These are phyloP conservation scores for Botrylloides violaceus DNA, from an alignment of 23 tunicate genomes.

Conservation along the genomic window DNA sequence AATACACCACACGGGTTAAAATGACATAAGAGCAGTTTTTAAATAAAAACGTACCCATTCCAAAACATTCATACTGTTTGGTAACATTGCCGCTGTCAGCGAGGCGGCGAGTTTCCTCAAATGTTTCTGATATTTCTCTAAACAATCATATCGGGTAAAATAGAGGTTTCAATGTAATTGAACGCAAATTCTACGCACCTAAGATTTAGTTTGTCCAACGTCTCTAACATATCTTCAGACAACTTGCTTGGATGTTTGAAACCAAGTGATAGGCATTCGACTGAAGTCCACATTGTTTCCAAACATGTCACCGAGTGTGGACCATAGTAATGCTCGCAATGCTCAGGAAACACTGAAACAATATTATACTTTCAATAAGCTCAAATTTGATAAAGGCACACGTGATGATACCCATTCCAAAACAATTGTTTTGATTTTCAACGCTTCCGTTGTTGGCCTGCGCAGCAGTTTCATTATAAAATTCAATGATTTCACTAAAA, in stretches of 20 bases:
- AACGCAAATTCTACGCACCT: neutral
- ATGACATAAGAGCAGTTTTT: too few relatives aligned
- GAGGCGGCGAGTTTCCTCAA: neutral
- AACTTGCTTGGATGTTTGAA: conserved; percentile 7
- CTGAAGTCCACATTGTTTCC: conserved; percentile 20
- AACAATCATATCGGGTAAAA: neutral
- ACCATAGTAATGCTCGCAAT: conserved; percentile 26
- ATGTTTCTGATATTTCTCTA: too few relatives aligned
- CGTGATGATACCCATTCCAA: too few relatives aligned
- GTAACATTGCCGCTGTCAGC: conserved; percentile 10
- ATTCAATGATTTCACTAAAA: too few relatives aligned
- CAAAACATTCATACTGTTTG: neutral
- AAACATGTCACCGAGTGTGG: conserved; percentile 19
- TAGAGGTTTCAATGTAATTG: neutral
- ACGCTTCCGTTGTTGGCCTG: too few relatives aligned
- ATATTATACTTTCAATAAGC: too few relatives aligned
- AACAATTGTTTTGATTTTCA: too few relatives aligned
- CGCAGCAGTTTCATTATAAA: too few relatives aligned
- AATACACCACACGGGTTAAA: too few relatives aligned
- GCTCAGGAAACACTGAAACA: conserved; percentile 1
- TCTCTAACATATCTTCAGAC: neutral
- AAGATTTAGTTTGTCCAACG: neutral
- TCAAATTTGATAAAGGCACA: too few relatives aligned
- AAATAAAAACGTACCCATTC: conserved; percentile 24
- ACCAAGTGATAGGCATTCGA: neutral